A percentile compares a stretch with the other conserved stretches of the same genome.
These are phyloP conservation scores for Corvus hawaiiensis DNA, from an alignment of 2,113 vertebrate genomes.

Conservation along the genomic window DNA sequence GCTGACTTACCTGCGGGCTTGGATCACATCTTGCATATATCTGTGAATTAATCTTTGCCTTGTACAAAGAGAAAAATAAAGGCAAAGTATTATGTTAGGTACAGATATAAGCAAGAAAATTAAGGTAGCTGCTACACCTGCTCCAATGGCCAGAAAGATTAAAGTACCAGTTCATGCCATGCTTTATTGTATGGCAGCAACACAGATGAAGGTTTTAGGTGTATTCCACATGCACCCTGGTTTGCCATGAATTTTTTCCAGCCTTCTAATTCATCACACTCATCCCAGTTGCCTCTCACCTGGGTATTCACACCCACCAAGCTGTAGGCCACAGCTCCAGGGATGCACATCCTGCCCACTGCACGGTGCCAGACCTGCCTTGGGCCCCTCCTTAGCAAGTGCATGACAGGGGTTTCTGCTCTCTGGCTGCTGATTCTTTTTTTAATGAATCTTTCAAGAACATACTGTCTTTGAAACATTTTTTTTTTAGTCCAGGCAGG, in stretches of 20 bases:
- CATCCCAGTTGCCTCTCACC: not conserved
- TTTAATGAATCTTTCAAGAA: not conserved
- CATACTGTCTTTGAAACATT: not conserved
- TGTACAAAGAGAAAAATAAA: not conserved
- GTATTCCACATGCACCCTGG: not conserved
- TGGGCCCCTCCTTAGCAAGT: not conserved
- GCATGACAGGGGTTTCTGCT: not conserved
- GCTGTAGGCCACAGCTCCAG: not conserved
- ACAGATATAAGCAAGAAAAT: not conserved
- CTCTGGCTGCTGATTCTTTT: not conserved
- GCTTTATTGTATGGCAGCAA: not conserved
- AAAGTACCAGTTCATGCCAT: not conserved
- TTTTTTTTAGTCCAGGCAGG: not conserved
- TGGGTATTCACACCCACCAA: not conserved
- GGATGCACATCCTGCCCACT: not conserved
- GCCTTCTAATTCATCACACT: not conserved
- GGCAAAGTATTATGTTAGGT: not conserved
- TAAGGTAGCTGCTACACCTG: not conserved
- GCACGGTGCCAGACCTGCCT: rapidly evolving
- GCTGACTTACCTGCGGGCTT: not conserved
- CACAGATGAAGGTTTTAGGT: not conserved
- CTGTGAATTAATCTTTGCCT: not conserved
- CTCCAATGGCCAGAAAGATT: not conserved
- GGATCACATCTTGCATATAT: not conserved
- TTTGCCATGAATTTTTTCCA: not conserved